Evolutionary conservation across 2,888 invertebrate genomes (phyloP), one percentile per base, ranked within the genome.

Genomic region (Caenorhabditis angaria): DNA sequence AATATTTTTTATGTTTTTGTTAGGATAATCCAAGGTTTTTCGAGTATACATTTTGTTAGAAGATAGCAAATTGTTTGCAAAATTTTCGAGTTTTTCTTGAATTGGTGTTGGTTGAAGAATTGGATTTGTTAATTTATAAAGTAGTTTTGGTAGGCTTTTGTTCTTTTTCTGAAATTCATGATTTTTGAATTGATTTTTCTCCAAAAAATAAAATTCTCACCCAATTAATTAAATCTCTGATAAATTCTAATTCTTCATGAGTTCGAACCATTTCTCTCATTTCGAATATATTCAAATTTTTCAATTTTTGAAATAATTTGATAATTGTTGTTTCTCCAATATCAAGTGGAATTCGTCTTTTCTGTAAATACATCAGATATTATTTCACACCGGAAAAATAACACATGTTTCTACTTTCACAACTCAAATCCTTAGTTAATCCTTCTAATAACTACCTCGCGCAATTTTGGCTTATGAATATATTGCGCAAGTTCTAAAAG

Each of bases 11-110:
- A 18, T 12, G 10, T 41, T 41, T 41, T 12, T 41, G 10, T 41
- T 41, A 5, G 41, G 41, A 41, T 18, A 18, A 41, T 41, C 41
- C 41, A 41, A 41, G 18, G 3, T 41, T 14, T 41, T 41, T 41
- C 41, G 41, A 12, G 41, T 35, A 24, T 28, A 67, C 10, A n/a
- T 35, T 27, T 67, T 35, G 18, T 56, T 29, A 6, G 61, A 51
- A 25, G 61, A 61, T 61, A 51, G 22, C 8, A 67, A 18, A 47
- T 57, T 56, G 18, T 57, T 48, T 4, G 61, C 55, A 50, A 67
- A 27, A n/a, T 51, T 50, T 12, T 61, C 57, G 8, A 61, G 41
- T 61, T 61, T 57, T 27, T 61, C 41, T 3, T 56, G 1, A 18
- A 67, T 61, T 18, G 27, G 12, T 20, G 61, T 58, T 24, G 25